Conservation (phyloP, 2,797 vertebrate genomes). For the Tamandua tetradactyla region DNA sequence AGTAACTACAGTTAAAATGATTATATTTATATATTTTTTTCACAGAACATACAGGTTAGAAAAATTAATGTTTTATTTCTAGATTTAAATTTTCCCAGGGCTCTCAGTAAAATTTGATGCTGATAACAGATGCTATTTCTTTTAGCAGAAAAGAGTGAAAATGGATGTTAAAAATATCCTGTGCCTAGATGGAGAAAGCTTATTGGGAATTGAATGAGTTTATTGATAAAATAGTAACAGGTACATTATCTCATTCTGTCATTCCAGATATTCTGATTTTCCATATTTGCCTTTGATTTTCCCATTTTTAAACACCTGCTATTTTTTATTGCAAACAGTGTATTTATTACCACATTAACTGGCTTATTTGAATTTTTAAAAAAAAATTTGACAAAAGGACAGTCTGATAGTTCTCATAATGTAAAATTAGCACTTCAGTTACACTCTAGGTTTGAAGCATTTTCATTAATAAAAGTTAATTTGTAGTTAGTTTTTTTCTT, state of each 20-base stretch:
- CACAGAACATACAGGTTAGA: neutral
- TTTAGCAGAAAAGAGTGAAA: neutral
- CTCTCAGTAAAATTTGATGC: neutral
- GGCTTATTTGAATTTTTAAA: neutral
- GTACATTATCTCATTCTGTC: neutral
- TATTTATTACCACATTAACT: neutral
- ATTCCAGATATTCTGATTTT: neutral
- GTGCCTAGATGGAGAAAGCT: fast-evolving
- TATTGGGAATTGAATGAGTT: neutral
- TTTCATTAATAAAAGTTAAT: neutral
- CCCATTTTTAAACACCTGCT: neutral
- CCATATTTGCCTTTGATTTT: neutral
- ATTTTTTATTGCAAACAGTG: neutral
- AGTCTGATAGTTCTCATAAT: neutral
- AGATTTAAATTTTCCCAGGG: neutral
- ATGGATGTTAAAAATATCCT: no score
- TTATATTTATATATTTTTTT: neutral
- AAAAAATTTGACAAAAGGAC: no score
- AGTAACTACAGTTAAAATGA: neutral
- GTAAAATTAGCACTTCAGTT: neutral
- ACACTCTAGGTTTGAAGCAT: neutral
- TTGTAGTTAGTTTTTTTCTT: neutral
- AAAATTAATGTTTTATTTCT: neutral
- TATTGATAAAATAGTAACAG: neutral
- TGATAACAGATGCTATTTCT: no score